These are phyloP conservation scores for Clarias platycephalus DNA, from an alignment of 2,797 vertebrate species.

Conservation along the genomic window DNA sequence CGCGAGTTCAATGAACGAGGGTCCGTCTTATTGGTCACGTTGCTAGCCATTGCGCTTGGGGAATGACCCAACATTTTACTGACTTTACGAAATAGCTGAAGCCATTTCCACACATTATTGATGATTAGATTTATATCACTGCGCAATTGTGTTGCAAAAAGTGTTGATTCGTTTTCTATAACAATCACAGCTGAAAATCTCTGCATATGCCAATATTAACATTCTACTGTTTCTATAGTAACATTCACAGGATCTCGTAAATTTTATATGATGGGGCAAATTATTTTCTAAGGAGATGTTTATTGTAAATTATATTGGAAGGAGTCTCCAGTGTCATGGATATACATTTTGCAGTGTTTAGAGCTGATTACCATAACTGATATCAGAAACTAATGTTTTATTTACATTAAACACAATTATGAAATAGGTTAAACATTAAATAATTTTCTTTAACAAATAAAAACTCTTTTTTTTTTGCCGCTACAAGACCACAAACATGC, in stretches of 20 bases:
- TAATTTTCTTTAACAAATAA: not conserved
- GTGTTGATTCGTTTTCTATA: not conserved
- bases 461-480: not conserved
- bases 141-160: not conserved
- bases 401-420: not conserved
- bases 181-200: not conserved
- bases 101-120: not conserved
- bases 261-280: no score
- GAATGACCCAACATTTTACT: conserved; percentile 29
- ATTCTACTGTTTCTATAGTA: not conserved
- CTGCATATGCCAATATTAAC: not conserved
- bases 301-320: not conserved
- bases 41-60: conserved; percentile 81
- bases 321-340: not conserved
- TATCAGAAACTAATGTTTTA: not conserved
- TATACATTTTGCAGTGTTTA: no score
- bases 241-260: not conserved
- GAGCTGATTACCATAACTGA: no score
- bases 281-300: not conserved
- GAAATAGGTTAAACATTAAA: not conserved
- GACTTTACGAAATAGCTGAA: not conserved
- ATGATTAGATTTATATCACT: not conserved
- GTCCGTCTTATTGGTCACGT: conserved; percentile 93
- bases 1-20: conserved; percentile 89
- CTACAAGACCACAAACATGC: not conserved